Conservation (phyloP, 2,888 invertebrate genomes). For the Frankliniella intonsa region DNA sequence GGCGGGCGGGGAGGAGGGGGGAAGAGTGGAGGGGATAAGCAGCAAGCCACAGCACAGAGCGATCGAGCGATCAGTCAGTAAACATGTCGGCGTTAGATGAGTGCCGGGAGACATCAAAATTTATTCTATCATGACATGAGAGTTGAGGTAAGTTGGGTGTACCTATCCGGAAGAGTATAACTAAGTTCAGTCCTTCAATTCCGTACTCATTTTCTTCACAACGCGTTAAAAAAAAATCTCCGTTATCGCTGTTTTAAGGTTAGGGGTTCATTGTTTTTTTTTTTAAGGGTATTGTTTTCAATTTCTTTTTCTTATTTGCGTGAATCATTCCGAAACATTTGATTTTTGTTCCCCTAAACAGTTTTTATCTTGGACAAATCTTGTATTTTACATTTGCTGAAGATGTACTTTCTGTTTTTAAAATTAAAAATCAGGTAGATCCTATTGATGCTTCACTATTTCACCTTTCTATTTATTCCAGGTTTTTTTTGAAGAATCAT, state of each 20-base stretch:
- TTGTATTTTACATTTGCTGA: not conserved
- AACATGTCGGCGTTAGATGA: conserved; percentile 10
- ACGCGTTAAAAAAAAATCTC: not conserved
- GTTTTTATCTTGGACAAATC: not conserved
- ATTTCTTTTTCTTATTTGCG: too few relatives aligned
- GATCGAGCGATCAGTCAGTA: not conserved
- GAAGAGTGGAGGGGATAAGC: too few relatives aligned
- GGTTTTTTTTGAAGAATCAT: not conserved
- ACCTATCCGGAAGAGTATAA: too few relatives aligned
- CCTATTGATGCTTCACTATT: not conserved
- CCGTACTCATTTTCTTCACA: not conserved
- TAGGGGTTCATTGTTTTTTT: not conserved
- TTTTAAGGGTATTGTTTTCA: not conserved
- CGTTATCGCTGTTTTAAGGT: not conserved
- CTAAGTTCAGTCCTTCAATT: too few relatives aligned
- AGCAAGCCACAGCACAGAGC: not conserved
- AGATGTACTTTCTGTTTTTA: not conserved
- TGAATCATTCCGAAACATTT: too few relatives aligned
- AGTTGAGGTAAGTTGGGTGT: not conserved
- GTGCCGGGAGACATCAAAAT: not conserved
- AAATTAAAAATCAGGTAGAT: not conserved
- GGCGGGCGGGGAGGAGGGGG: not conserved
- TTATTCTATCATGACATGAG: not conserved
- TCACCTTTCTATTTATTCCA: not conserved
- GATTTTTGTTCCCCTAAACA: not conserved